Evolutionary conservation across 2,113 vertebrate genomes (phyloP), one percentile per base, ranked within the genome.

Genomic region (Gadus chalcogrammus): DNA sequence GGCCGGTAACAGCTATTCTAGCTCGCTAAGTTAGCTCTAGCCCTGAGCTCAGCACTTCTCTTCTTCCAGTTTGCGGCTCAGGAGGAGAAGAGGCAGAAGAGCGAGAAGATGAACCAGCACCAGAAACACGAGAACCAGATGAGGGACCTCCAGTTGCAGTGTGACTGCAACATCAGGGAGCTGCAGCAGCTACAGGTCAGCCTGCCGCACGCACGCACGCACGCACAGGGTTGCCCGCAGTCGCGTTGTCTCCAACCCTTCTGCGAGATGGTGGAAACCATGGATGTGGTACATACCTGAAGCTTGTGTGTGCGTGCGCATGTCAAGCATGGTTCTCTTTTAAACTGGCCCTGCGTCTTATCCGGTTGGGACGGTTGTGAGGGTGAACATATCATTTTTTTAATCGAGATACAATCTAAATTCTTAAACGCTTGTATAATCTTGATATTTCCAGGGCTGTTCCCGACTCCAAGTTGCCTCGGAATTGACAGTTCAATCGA

Each of bases 121-220:
- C 97, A 99, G 87, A 99, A 99, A 80, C 97, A 99, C 0, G 97
- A 99, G 87, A 99, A 98, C 87, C 97, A 99, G 77, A 98, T 99
- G 97, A 93, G 97, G 48, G 97, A 99, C 79, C 94, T 99, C 64
- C 97, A 98, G 90, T 69, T 98, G 84, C 97, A 98, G 79, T 98
- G 97, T 82, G 97, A 99, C 82, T 95, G 95, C 28, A 99, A 99
- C 71, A 93, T 97, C 87, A 92, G 97, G 65, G 97, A 99, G 69
- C 91, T 99, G 74, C 97, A 99, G 70, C 96, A 99, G 82, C 85
- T 99, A 59, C 97, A 99, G 96, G 97, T 99, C 28, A 20, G 22
- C 4, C 2, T 12, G 28, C 24, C 27, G n/a, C 17, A 42, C 31
- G 59, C 31, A 68, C 9, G 60, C 61, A 42, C 31, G 65, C 48